Conservation (phyloP, 2,888 invertebrate genomes). For the Diaphora mendica region DNA sequence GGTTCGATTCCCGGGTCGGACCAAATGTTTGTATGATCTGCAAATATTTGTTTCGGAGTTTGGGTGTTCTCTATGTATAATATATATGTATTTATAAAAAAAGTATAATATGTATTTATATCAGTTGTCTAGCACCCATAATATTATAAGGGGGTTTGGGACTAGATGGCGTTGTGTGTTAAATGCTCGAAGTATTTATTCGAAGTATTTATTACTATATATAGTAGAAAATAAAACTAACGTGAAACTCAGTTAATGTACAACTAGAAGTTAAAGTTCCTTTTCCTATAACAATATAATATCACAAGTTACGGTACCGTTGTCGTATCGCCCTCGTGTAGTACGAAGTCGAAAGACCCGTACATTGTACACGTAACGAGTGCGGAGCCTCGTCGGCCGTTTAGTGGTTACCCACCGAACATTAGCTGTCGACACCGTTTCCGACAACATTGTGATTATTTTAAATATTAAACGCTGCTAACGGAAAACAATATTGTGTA, state of each 20-base stretch:
- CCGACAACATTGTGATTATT: conserved; percentile 56
- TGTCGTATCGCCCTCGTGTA: conserved; percentile 13
- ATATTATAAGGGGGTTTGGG: too few species aligned
- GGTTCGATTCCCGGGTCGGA: too few species aligned
- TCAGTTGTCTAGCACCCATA: too few species aligned
- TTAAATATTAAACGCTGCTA: conserved; percentile 52
- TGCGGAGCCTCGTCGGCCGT: conserved; percentile 50
- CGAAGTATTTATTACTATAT: too few species aligned
- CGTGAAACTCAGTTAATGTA: neutral
- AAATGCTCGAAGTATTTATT: too few species aligned
- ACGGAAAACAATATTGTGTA: conserved; percentile 45
- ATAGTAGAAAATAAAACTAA: too few species aligned
- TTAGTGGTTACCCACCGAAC: conserved; percentile 60
- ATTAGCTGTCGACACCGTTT: conserved; percentile 52
- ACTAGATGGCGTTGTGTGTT: too few species aligned
- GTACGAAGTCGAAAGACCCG: conserved; percentile 20
- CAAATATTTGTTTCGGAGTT: too few species aligned
- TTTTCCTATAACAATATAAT: conserved; percentile 3
- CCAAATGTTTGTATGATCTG: too few species aligned
- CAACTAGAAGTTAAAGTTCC: neutral
- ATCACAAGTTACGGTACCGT: conserved; percentile 6
- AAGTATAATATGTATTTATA: too few species aligned
- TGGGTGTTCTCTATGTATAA: too few species aligned
- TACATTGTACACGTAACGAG: conserved; percentile 37
- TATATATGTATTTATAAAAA: too few species aligned